Evolutionary conservation across 2,797 vertebrate species (phyloP), one percentile per base, ranked within the genome.

Genomic region (Tangara arthus): DNA sequence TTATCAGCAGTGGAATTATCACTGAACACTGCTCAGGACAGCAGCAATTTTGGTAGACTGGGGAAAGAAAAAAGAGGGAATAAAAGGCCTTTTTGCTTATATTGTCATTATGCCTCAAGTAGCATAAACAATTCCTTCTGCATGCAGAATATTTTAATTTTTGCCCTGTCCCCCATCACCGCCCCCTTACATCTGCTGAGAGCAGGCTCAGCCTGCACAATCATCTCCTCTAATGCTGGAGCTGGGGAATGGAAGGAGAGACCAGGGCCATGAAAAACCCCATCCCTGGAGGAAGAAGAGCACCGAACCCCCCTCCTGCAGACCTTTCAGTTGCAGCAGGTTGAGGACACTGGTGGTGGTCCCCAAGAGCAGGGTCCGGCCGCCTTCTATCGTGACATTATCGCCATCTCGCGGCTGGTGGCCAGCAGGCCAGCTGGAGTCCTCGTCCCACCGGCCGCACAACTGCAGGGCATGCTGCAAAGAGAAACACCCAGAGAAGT

Each of bases 371-470:
- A 98, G 46, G 4, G 87, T 83, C 21, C 90, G 79, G 15, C 97
- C 96, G 1, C 14, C 89, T 95, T 98, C 97, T 92, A 98, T 96
- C 77, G 97, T 98, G 97, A 98, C 98, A 15, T 97, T 98, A 89
- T 98, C 98, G 97, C 98, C 98, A 98, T 98, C 98, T 97, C 96
- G 97, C 97, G 98, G 98, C 61, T 11, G 79, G 49, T 91, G 60
- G 22, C 93, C 90, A 81, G 92, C 93, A 95, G 97, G 90, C 98
- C 98, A 98, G 72, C 96, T 98, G 83, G 86, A 91, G 68, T 90
- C 90, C 68, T 95, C 73, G 1, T 97, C 97, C 97, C 98, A 98
- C 2, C 69, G 81, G 28, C 85, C 65, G 4, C 98, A 98, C 35
- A 98, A 92, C 32, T 82, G 92, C 4, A 98, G 82, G 47, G 39